Percentiles rank a stretch among this genome's conserved stretches.
These are phyloP conservation scores for Periplaneta americana DNA, from an alignment of 1,140 invertebrate genomes.

Conservation along the genomic window DNA sequence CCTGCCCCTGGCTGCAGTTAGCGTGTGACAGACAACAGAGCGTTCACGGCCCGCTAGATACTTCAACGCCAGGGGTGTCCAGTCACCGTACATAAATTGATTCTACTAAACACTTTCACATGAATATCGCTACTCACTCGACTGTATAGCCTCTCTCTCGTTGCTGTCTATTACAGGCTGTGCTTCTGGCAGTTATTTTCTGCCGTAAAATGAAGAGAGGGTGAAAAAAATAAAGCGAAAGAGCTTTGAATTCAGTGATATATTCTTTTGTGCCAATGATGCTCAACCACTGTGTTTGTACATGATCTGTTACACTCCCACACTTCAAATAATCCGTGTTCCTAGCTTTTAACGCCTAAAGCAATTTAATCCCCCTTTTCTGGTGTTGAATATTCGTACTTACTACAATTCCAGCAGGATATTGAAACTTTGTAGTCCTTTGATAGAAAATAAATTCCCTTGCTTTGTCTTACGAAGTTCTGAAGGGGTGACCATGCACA, in stretches of 20 bases:
- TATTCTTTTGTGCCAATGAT: not conserved
- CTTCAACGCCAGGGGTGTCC: not conserved
- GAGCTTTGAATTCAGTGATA: not conserved
- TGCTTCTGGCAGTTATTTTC: not conserved
- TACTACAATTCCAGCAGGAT: too few species aligned
- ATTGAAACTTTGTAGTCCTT: too few species aligned
- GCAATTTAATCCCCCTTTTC: too few species aligned
- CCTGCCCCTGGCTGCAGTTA: not conserved
- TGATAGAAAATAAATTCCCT: too few species aligned
- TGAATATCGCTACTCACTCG: not conserved
- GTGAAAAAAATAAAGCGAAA: not conserved
- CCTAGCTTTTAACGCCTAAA: too few species aligned
- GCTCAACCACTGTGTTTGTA: not conserved
- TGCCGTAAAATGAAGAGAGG: too few species aligned
- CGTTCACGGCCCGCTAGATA: not conserved
- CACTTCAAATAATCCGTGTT: too few species aligned
- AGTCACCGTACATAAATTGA: not conserved
- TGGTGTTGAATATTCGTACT: too few species aligned
- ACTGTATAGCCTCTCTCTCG: not conserved
- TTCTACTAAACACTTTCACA: not conserved
- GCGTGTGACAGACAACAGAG: not conserved
- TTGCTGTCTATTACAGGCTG: not conserved
- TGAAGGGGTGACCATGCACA: too few species aligned
- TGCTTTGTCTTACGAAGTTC: too few species aligned
- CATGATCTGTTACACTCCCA: not conserved